Evolutionary conservation across 2,113 vertebrate genomes (phyloP).

Genomic region (Aspidoscelis tigris): DNA sequence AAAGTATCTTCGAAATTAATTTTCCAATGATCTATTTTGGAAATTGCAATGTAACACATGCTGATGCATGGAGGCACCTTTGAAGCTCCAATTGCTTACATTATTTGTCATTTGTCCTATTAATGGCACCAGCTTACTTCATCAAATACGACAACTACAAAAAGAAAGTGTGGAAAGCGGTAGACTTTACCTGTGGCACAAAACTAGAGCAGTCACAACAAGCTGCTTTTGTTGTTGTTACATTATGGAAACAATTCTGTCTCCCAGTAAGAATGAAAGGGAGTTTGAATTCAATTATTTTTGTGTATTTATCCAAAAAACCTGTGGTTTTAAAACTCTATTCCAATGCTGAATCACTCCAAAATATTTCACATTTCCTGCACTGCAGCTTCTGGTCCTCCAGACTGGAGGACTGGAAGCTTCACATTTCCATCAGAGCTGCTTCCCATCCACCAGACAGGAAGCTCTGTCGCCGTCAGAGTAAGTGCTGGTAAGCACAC

Average conservation of each 20-base stretch:
- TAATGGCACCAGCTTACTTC: background rate
- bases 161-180: background rate
- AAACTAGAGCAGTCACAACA: background rate
- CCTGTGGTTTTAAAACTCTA: no score
- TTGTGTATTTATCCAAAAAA: no score
- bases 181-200: background rate
- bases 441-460: no score
- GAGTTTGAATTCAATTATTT: no score
- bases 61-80: background rate
- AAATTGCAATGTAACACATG: slow-evolving; percentile 45
- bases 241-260: background rate
- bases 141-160: background rate
- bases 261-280: no score
- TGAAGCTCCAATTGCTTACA: background rate
- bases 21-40: slow-evolving; percentile 38
- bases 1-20: slow-evolving; percentile 56
- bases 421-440: no score
- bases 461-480: no score
- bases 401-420: no score
- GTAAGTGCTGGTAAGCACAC: no score
- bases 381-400: no score
- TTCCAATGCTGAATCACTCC: no score
- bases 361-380: no score
- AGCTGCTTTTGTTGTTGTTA: background rate
- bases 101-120: background rate